These are phyloP conservation scores for Brachyptera putata DNA, from an alignment of 2,888 invertebrate species.

Conservation along the genomic window DNA sequence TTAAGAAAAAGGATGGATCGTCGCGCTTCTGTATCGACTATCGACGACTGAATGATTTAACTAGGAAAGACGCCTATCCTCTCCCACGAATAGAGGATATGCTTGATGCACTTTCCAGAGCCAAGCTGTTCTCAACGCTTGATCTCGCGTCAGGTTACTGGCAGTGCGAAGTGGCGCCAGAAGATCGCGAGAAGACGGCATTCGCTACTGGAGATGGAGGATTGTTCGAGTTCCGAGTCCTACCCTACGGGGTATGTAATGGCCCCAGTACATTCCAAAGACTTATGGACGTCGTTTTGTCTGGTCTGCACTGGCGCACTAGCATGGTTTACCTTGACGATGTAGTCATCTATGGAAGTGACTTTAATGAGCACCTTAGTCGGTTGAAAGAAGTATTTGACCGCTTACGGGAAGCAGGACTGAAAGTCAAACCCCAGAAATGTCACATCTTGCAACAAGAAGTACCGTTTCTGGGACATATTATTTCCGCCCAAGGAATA, in stretches of 20 bases:
- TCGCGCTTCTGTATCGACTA: conserved; percentile 39
- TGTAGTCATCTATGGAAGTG: conserved; percentile 29
- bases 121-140: conserved; percentile 38
- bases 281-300: conserved; percentile 30
- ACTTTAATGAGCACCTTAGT: conserved; percentile 28
- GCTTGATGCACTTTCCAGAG: conserved; percentile 37
- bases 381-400: conserved; percentile 20
- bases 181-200: conserved; percentile 36
- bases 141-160: conserved; percentile 39
- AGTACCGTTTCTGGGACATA: conserved; percentile 26
- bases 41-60: conserved; percentile 38
- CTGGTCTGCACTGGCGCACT: not conserved
- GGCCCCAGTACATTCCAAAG: conserved; percentile 33
- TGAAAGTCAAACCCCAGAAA: not conserved
- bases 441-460: conserved; percentile 14
- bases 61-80: conserved; percentile 38
- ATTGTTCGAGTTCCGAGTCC: conserved; percentile 45
- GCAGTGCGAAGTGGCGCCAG: conserved; percentile 36
- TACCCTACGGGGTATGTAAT: conserved; percentile 43
- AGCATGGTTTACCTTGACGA: conserved; percentile 37
- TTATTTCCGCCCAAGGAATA: conserved; percentile 21
- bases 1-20: conserved; percentile 36
- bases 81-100: conserved; percentile 38
- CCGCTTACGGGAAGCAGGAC: not conserved
- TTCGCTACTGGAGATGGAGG: conserved; percentile 38